Base-by-base conservation (phyloP, 2,797 vertebrate genomes). In the Taenioides sp. region DNA sequence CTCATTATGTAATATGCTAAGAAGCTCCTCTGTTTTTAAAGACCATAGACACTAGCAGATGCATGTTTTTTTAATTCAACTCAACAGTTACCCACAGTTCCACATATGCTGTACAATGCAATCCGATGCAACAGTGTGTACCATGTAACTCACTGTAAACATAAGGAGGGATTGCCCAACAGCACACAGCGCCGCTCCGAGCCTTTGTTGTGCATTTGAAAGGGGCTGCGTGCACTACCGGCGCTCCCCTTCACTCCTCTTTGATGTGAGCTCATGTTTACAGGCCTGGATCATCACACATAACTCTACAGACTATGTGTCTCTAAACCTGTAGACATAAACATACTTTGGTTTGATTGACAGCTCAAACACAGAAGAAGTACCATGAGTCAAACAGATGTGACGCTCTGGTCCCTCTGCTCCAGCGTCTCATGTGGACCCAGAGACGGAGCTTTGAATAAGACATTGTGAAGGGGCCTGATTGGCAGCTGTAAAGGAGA, bases 251-350 rank as follows among this genome's bases (percentile, higher is more conserved):
- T 70, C 74, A 74, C 49, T 5, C 71, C 40, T 63, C 86, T 90
- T 90, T 88, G 89, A 90, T 88, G 85, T 76, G 80, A 31, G 68
- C 78, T 82, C 58, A 86, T 70, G 82, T 81, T 85, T 86, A 80
- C 80, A 81, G 73, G 84, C 80, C 82, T 6, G 84, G 84, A 91
- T 90, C 85, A 88, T 78, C 25, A 7, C 57, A 17, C 16, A 28
- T 7, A 28, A 9, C 54, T 25, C 54, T 12, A 14, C 22, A 23
- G 22, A 59, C 73, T 70, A 64, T 60, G 73, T 54, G 71, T 47
- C 23, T 68, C 57, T 20, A 58, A 52, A 63, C 34, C 67, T 5
- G 22, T 25, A 7, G 1, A 54, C 20, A 3, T n/a, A 54, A 7
- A 20, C 20, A 10, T 3, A 11, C 20, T 23, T n/a, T 0, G 22